A percentile compares a stretch with the other conserved stretches of the same genome.
phyloP scores from a whole-genome alignment of 2,888 invertebrate species.

The Operophtera brumata region DNA sequence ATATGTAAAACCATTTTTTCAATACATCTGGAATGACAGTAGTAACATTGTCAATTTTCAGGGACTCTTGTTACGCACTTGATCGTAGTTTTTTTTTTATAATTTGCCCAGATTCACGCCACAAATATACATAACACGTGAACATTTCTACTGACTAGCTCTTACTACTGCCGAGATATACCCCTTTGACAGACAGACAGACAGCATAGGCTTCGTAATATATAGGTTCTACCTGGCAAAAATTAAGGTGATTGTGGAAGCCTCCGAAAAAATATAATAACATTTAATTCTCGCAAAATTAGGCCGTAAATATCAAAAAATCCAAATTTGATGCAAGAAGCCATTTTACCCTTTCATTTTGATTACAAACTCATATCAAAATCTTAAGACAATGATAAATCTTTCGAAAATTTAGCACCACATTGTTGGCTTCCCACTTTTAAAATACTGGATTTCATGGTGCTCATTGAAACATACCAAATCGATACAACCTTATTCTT shows the following conservation, averaged over 20 bases:
- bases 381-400: slow-evolving; percentile 72
- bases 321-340: slow-evolving; percentile 52
- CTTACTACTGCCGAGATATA: no score
- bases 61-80: no score
- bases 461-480: slow-evolving; percentile 18
- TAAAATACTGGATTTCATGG: slow-evolving; percentile 22
- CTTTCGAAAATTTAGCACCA: slow-evolving; percentile 80
- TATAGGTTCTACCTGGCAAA: neutral
- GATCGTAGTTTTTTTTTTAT: no score
- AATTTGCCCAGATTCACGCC: no score
- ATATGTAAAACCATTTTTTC: no score
- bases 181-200: no score
- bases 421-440: slow-evolving; percentile 72
- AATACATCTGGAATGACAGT: no score
- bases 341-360: slow-evolving; percentile 52
- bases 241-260: neutral
- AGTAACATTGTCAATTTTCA: no score
- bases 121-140: no score
- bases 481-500: slow-evolving; percentile 15
- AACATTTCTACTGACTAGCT: no score
- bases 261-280: slow-evolving; percentile 1
- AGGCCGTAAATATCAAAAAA: slow-evolving; percentile 41
- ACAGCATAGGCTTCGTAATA: no score
- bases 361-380: slow-evolving; percentile 64
- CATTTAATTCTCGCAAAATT: slow-evolving; percentile 31